Evolutionary conservation across 2,888 invertebrate species (phyloP).

Genomic region (Callinectes sapidus): DNA sequence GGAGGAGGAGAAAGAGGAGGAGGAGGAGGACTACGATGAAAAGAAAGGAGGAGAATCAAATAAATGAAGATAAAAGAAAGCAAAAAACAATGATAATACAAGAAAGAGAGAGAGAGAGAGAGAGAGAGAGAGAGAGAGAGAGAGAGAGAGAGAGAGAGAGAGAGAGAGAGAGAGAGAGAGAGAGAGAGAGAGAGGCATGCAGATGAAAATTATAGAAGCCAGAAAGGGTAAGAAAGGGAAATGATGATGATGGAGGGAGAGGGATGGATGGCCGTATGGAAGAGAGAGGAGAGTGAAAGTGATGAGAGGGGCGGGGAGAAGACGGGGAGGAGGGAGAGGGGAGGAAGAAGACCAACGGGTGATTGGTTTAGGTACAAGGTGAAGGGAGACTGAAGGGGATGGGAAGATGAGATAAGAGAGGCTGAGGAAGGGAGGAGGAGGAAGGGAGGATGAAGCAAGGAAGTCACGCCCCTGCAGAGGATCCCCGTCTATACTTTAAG

Average conservation of each 20-base stretch:
- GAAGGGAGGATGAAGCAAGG: not conserved
- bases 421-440: not conserved
- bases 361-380: not conserved
- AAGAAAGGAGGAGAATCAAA: too few species aligned
- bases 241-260: too few species aligned
- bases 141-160: not conserved
- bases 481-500: constrained; percentile 4
- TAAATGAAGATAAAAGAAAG: too few species aligned
- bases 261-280: too few species aligned
- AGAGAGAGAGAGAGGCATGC: not conserved
- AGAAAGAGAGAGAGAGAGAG: not conserved
- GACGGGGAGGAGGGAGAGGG: not conserved
- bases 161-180: constrained; percentile 1
- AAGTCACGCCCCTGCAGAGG: not conserved
- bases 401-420: not conserved
- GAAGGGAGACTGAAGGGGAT: not conserved
- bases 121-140: not conserved
- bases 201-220: not conserved
- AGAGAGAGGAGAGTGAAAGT: constrained; percentile 19
- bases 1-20: too few species aligned
- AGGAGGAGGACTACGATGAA: too few species aligned
- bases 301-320: not conserved
- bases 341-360: not conserved
- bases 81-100: too few species aligned
- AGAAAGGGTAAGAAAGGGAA: not conserved